Evolutionary conservation across 2,797 vertebrate species (phyloP).

Genomic region (Sciurus vulgaris): DNA sequence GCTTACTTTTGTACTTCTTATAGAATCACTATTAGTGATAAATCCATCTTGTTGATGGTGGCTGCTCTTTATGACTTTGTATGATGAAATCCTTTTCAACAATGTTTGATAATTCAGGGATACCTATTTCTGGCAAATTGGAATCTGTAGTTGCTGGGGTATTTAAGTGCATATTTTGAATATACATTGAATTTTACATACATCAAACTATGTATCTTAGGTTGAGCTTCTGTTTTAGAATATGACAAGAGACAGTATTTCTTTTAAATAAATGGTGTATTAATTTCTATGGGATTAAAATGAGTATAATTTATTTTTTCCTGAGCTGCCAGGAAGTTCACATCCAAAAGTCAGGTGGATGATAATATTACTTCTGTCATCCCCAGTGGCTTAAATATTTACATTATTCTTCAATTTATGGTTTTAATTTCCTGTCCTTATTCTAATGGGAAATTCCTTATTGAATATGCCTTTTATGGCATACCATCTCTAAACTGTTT

Average conservation of each 20-base stretch:
- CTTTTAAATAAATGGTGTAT: background rate
- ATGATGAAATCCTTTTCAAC: background rate
- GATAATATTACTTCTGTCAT: background rate
- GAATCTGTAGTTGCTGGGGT: background rate
- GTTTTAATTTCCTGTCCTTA: constrained; percentile 58
- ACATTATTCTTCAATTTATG: constrained; percentile 31
- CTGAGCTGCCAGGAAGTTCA: background rate
- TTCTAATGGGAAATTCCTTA: constrained; percentile 51
- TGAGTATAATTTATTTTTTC: background rate
- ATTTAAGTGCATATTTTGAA: background rate
- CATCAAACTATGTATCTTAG: background rate
- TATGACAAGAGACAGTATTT: background rate
- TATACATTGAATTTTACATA: background rate
- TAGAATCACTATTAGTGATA: background rate
- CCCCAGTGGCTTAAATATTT: background rate
- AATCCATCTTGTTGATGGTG: background rate
- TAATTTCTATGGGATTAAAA: constrained; percentile 37
- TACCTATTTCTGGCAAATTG: background rate
- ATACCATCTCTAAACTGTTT: constrained; percentile 2
- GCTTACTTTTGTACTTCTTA: background rate
- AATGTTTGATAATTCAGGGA: background rate
- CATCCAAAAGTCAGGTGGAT: constrained; percentile 19
- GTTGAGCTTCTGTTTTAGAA: background rate
- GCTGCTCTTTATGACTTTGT: background rate
- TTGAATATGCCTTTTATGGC: background rate